Evolutionary conservation across 2,888 invertebrate genomes (phyloP), one percentile per base, ranked within the genome.

Genomic region (Xanthorhoe designata): DNA sequence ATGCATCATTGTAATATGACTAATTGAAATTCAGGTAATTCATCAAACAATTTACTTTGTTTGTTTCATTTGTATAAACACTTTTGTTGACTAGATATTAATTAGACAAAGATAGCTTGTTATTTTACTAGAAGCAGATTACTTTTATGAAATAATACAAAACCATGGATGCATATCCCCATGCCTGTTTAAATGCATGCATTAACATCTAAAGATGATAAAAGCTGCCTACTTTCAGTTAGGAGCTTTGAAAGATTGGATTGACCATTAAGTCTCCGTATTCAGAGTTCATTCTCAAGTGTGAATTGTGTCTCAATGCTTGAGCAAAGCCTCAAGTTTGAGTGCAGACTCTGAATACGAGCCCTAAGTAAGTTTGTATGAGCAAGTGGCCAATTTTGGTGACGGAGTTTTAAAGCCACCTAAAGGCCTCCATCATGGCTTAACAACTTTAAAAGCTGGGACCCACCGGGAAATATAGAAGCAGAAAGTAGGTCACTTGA

Each of bases 181-280:
- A 47, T 61, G 53, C 47, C 29, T 18, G 18, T 54, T 47, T 17
- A 53, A 29, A 8, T 35, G 18, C 61, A 61, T 61, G 61, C 61
- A 61, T 54, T 32, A 13, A 32, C 5, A 45, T 47, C 35, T 17
- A 53, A 17, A 56, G 53, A 32, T 35, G 17, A 54, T 17, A 9
- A 35, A 59, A 24, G 49, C 51, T 59, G 32, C 32, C 53, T 53
- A 45, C 42, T 60, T 60, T 52, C 24, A 49, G 13, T 4, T 13
- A n/a, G n/a, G 13, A 4, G 38, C 13, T 13, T 42, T 42, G n/a
- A n/a, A 10, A 13, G 13, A 42, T 42, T 35, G 35, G 2, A 13
- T 42, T 13, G 13, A 42, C 13, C 38, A 42, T 13, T 42, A 24
- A 1, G 4, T 1, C 24, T 24, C n/a, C 4, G 24, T 24, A 24